Conservation (phyloP, 2,888 invertebrate species). For the Tridacna gigas region DNA sequence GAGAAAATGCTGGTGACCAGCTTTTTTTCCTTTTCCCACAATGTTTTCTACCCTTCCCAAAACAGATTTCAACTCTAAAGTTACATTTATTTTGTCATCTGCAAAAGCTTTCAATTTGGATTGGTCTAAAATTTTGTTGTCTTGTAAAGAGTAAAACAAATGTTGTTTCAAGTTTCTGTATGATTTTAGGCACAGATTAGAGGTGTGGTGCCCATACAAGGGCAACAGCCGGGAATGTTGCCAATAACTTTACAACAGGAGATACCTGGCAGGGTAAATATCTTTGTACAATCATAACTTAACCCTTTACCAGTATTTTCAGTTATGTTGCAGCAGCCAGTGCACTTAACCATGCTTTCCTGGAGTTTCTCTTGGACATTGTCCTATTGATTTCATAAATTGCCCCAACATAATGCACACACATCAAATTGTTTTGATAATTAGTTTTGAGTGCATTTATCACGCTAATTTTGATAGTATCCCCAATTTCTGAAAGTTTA, state of each 20-base stretch:
- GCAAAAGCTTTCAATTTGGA: no score
- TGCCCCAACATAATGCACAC: no score
- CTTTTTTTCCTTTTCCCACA: background rate
- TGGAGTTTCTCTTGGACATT: no score
- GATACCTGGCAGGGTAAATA: conserved; percentile 56
- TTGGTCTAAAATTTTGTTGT: no score
- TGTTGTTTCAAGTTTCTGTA: background rate
- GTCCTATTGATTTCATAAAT: no score
- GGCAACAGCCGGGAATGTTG: conserved; percentile 67
- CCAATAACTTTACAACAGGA: conserved; percentile 68
- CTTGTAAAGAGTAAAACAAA: no score
- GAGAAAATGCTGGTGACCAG: background rate
- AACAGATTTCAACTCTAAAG: background rate
- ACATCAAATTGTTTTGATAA: no score
- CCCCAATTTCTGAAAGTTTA: no score
- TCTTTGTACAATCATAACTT: conserved; percentile 21
- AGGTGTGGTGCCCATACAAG: conserved; percentile 70
- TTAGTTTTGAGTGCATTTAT: no score
- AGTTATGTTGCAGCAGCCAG: no score
- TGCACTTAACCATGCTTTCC: no score
- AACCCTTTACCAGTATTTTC: background rate
- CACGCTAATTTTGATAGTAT: no score
- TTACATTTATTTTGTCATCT: background rate
- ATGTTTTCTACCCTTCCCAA: background rate
- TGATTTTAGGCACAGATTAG: conserved; percentile 65